Evolutionary conservation across 2,797 vertebrate genomes (phyloP), one percentile per base, ranked within the genome.

Genomic region (Ctenopoma multispine): DNA sequence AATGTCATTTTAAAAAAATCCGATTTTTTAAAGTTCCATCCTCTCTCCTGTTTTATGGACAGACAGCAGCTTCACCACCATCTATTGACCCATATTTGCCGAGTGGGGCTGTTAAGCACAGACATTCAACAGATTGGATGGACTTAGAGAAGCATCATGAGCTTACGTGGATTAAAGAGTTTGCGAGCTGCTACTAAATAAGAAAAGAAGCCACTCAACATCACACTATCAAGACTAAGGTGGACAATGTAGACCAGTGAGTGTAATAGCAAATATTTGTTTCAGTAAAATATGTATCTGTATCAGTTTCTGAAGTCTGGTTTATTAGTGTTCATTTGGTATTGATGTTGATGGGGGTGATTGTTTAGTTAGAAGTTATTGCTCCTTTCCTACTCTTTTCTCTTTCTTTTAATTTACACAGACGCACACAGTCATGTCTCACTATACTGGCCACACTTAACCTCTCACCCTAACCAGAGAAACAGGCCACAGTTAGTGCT

Each of bases 161-260:
- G 84, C 72, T 91, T 91, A 92, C 29, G 66, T 86, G 89, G 91
- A 90, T 93, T 92, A 90, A 89, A 89, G 82, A 72, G 80, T 77
- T 48, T 63, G 55, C 55, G 60, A 67, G 75, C 72, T 80, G 74
- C 53, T 47, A 58, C 77, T 54, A 71, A 87, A 75, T 63, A 70
- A 70, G 34, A 75, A 61, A 77, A 83, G 49, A 27, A 69, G 41
- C 12, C 38, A 50, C 27, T 61, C 43, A 63, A 41, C 64, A 75
- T 73, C 80, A 72, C 67, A 75, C 18, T n/a, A 50, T 50, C 51
- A 64, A 40, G 17, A 55, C 23, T 48, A 36, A 49, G 24, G 49
- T 7, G 13, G 14, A 43, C 34, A 50, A 15, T 13, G 40, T 1
- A 24, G 14, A 34, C 31, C 8, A 10, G 8, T 13, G 13, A 24